Evolutionary conservation across 2,113 vertebrate genomes (phyloP).

Genomic region (Callionymus lyra): DNA sequence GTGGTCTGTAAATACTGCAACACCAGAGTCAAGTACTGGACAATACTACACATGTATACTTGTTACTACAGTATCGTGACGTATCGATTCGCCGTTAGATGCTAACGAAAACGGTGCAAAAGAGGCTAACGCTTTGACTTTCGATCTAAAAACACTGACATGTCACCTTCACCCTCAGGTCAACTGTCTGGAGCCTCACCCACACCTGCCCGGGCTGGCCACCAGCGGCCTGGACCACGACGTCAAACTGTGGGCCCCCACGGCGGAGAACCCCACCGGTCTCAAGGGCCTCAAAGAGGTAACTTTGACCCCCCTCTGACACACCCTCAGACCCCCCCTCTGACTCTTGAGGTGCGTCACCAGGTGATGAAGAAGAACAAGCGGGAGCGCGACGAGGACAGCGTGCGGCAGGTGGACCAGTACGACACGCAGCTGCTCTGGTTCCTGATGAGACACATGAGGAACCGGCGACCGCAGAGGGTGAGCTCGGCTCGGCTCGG

Average conservation of each 20-base stretch:
- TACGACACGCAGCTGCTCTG: conserved; percentile 93
- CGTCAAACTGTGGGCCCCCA: conserved; percentile 93
- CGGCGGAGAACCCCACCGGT: conserved; percentile 75
- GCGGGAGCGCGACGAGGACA: conserved; percentile 85
- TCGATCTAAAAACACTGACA: too few relatives aligned
- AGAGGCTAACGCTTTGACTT: too few relatives aligned
- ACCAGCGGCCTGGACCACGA: conserved; percentile 91
- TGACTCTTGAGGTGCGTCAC: background rate
- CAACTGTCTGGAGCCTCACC: conserved; percentile 90
- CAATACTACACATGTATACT: too few relatives aligned
- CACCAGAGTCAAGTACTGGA: too few relatives aligned
- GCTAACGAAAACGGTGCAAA: too few relatives aligned
- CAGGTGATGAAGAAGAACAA: conserved; percentile 97
- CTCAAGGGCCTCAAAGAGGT: conserved; percentile 85
- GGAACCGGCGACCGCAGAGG: conserved; percentile 79
- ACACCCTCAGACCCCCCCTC: background rate
- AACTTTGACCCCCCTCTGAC: background rate
- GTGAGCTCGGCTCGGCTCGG: conserved; percentile 51
- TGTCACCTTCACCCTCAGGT: conserved; percentile 61
- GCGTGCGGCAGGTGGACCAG: conserved; percentile 82
- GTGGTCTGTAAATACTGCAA: too few relatives aligned
- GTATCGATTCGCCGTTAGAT: too few relatives aligned
- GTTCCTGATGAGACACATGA: conserved; percentile 96
- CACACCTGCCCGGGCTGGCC: conserved; percentile 83
- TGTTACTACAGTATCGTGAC: too few relatives aligned